Evolutionary conservation across 92 coral and sea anemone genomes (phyloP).

Genomic region (Micromussa lordhowensis): DNA sequence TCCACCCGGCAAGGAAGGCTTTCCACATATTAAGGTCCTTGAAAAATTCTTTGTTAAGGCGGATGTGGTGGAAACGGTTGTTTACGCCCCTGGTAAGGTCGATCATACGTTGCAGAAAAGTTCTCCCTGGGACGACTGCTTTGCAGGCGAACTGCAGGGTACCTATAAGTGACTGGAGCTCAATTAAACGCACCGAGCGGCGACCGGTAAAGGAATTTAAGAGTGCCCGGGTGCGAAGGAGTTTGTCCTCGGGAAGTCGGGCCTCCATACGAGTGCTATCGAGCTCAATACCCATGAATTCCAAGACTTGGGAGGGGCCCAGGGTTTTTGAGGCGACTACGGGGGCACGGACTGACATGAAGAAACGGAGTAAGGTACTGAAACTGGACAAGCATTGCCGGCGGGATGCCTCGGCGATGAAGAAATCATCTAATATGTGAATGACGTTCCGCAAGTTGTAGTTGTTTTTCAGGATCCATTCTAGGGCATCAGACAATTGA

Average conservation of each 20-base stretch:
- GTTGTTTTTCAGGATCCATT: too few species aligned
- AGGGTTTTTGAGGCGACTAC: not conserved
- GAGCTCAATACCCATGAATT: constrained; percentile 6
- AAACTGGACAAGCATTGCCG: not conserved
- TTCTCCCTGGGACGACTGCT: constrained; percentile 62
- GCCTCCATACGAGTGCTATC: constrained; percentile 11
- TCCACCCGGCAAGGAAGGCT: too few species aligned
- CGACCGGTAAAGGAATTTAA: not conserved
- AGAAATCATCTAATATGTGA: constrained; percentile 27
- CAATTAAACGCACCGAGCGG: constrained; percentile 5
- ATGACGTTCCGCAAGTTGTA: too few species aligned
- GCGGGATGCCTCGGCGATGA: constrained; percentile 2
- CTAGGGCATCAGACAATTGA: too few species aligned
- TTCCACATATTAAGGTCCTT: too few species aligned
- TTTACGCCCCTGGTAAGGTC: constrained; percentile 49
- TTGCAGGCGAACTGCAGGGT: constrained; percentile 58
- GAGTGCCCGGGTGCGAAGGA: not conserved
- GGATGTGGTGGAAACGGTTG: constrained; percentile 43
- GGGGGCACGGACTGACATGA: not conserved
- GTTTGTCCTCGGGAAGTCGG: constrained; percentile 12
- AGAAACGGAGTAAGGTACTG: not conserved
- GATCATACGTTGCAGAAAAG: constrained; percentile 65
- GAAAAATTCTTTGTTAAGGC: too few species aligned
- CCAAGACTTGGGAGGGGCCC: not conserved
- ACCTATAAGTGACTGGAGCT: not conserved